phyloP scores from a whole-genome alignment of 2,797 vertebrate genomes.

The Gallirallus australis region DNA sequence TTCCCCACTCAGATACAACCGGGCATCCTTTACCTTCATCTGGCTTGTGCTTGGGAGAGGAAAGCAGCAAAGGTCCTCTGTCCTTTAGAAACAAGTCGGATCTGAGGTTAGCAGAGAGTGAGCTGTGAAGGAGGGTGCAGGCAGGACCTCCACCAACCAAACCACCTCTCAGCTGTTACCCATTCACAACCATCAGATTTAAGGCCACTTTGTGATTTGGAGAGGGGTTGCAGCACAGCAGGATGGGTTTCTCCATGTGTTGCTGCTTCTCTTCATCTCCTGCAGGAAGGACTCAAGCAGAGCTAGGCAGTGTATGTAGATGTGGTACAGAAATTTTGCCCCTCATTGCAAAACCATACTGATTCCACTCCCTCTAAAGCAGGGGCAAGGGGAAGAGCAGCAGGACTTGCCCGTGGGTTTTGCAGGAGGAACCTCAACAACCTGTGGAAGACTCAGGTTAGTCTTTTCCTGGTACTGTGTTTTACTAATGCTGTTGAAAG shows the following conservation, averaged over 20 bases:
- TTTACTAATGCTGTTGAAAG: not conserved
- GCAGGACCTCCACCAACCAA: not conserved
- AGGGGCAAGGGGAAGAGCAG: not conserved
- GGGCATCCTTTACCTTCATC: not conserved
- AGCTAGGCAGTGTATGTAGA: fast-evolving
- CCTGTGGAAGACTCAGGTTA: not conserved
- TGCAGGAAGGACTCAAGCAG: not conserved
- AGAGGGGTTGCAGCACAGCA: not conserved
- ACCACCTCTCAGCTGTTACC: not conserved
- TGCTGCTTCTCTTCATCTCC: not conserved
- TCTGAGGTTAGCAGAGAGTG: not conserved
- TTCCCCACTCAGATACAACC: not conserved
- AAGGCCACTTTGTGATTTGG: too few relatives aligned
- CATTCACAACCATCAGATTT: not conserved
- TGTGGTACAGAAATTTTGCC: not conserved
- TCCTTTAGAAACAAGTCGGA: fast-evolving
- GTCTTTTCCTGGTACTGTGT: not conserved
- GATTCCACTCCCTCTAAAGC: not conserved
- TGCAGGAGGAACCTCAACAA: not conserved
- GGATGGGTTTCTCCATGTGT: not conserved
- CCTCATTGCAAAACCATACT: not conserved
- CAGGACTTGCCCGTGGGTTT: not conserved
- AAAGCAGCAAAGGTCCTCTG: not conserved
- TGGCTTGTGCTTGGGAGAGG: not conserved
- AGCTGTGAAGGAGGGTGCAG: not conserved